Evolutionary conservation across 2,888 invertebrate species (phyloP), one percentile per base, ranked within the genome.

Genomic region (Unio pictorum): DNA sequence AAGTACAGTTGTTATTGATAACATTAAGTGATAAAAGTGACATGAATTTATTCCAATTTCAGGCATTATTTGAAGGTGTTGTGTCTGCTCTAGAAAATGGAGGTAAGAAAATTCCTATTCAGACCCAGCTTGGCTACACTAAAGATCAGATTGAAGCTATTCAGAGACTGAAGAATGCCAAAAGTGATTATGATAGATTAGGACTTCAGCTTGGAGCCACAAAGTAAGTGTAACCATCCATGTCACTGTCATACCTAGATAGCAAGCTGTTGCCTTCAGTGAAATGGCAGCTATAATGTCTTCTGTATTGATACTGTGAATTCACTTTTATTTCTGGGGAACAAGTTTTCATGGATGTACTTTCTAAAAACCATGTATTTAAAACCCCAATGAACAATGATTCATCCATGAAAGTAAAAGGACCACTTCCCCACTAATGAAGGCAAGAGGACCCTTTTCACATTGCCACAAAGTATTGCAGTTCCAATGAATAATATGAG

Each of bases 111-210:
- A 79, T 74, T 8, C 86, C 87, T n/a, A 74, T 85, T 61, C 80
- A 81, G 26, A 87, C 87, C 4, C 88, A 88, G 72, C 81, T 90
- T 15, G 89, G 88, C 5, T 90, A 90, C 76, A 89, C 87, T 34
- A 89, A 88, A 70, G 90, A 90, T 67, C 90, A 90, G 76, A 86
- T 88, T 15, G 90, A 90, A 3, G 89, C 89, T 45, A 90, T 90
- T 64, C 87, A 89, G 73, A 81, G 86, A 60, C 79, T 90, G 30
- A 89, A 88, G 69, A 85, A 82, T 71, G 86, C 88, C n/a, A 89
- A 87, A 74, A 84, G 81, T 61, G 87, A 90, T 79, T 87, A 86
- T 71, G 90, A 90, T 67, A 76, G 89, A 63, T 84, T 90, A 5
- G 90, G 89, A 6, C 74, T 90, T 1, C 59, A 67, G 6, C 81